These are phyloP conservation scores for Caenorhabditis brenneri DNA, from an alignment of 1,140 invertebrate genomes.

Conservation along the genomic window DNA sequence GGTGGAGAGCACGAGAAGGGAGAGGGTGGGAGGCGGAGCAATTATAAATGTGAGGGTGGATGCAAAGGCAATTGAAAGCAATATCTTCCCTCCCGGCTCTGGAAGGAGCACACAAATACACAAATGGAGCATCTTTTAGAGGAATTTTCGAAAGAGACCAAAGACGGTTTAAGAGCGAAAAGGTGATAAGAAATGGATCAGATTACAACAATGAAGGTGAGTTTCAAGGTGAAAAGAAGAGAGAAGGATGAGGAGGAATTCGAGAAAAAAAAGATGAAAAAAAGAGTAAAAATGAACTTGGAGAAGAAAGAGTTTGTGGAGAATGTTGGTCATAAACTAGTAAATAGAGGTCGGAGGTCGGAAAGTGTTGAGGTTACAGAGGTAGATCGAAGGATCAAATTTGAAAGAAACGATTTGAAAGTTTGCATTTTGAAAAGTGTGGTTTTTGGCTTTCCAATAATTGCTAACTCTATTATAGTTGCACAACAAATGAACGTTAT, in stretches of 20 bases:
- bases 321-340: background rate
- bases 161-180: background rate
- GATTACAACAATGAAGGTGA: background rate
- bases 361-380: background rate
- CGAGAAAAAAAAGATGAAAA: background rate
- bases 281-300: background rate
- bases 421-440: background rate
- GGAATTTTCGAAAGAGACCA: background rate
- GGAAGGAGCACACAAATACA: slow-evolving; percentile 4
- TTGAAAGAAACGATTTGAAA: background rate
- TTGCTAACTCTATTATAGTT: too few relatives aligned
- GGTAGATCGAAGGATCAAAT: background rate
- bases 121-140: background rate
- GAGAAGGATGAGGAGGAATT: background rate
- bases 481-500: too few relatives aligned
- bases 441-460: too few relatives aligned
- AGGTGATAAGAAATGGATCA: background rate
- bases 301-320: background rate
- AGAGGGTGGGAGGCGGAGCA: background rate
- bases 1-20: background rate
- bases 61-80: slow-evolving; percentile 8
- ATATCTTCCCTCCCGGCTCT: background rate
- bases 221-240: background rate
- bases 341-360: background rate
- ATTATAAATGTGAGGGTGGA: slow-evolving; percentile 36